Evolutionary conservation across 2,113 vertebrate species (phyloP).

Genomic region (Agelaius tricolor): DNA sequence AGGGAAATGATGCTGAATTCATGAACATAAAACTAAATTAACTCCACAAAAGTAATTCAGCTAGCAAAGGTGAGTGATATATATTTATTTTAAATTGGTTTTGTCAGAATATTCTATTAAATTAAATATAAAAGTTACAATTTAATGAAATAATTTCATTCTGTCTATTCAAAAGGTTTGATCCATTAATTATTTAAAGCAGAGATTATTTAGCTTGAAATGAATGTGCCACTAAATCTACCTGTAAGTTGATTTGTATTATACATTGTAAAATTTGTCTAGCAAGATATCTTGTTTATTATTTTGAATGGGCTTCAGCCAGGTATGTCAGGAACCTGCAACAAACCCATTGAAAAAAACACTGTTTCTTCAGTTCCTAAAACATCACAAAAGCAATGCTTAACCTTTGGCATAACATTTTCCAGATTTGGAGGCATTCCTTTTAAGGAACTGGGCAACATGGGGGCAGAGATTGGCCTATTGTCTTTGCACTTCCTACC

Average conservation of each 20-base stretch:
- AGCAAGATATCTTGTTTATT: background rate
- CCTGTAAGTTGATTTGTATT: background rate
- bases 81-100: constrained; percentile 16
- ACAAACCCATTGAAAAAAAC: background rate
- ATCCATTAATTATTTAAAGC: constrained; percentile 30
- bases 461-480: background rate
- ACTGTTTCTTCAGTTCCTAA: background rate
- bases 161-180: background rate
- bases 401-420: background rate
- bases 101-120: constrained; percentile 15
- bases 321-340: background rate
- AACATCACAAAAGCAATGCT: background rate
- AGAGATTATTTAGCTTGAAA: constrained; percentile 21
- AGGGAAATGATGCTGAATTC: background rate
- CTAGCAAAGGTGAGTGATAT: background rate
- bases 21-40: constrained; percentile 9
- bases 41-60: background rate
- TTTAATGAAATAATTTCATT: background rate
- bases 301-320: background rate
- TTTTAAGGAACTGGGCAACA: background rate
- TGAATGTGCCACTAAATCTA: background rate
- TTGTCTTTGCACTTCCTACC: background rate
- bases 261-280: background rate
- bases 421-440: background rate
- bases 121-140: background rate